Percentiles rank a stretch among this genome's conserved stretches.
Conservation (phyloP, 2,113 vertebrate species). For the Chloropsis cyanopogon region DNA sequence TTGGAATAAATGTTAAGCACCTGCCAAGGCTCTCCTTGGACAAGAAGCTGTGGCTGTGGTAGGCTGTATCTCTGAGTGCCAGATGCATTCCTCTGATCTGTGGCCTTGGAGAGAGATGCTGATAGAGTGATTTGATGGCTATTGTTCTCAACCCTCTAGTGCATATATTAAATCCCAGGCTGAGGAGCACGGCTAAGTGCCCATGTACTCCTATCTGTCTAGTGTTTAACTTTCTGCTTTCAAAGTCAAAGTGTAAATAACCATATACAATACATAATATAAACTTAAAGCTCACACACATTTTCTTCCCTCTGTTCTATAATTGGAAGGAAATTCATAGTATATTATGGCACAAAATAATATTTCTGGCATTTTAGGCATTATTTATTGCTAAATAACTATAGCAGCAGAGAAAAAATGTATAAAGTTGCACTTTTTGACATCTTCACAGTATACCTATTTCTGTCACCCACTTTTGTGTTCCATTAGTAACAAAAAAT, state of each 20-base stretch:
- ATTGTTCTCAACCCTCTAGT: background rate
- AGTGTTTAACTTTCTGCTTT: background rate
- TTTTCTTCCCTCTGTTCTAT: constrained; percentile 20
- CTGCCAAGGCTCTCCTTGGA: background rate
- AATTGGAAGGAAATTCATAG: constrained; percentile 17
- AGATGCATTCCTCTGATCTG: background rate
- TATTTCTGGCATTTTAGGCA: constrained; percentile 53
- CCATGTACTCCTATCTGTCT: background rate
- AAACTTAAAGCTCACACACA: constrained; percentile 19
- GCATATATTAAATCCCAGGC: background rate
- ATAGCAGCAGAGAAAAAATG: constrained; percentile 57
- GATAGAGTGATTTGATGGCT: background rate
- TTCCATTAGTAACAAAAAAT: constrained; percentile 58
- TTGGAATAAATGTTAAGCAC: background rate
- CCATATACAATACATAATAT: background rate
- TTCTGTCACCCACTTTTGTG: constrained; percentile 55
- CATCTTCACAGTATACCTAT: constrained; percentile 69
- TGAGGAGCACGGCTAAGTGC: background rate
- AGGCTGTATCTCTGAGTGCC: background rate
- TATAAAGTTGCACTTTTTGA: constrained; percentile 66
- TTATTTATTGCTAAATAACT: constrained; percentile 46
- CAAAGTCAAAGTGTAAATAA: background rate
- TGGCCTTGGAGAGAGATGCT: background rate
- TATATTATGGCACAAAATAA: constrained; percentile 26
- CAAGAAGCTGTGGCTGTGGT: background rate